Conservation (phyloP, 2,797 vertebrate species). For the Onychomys leucogaster region DNA sequence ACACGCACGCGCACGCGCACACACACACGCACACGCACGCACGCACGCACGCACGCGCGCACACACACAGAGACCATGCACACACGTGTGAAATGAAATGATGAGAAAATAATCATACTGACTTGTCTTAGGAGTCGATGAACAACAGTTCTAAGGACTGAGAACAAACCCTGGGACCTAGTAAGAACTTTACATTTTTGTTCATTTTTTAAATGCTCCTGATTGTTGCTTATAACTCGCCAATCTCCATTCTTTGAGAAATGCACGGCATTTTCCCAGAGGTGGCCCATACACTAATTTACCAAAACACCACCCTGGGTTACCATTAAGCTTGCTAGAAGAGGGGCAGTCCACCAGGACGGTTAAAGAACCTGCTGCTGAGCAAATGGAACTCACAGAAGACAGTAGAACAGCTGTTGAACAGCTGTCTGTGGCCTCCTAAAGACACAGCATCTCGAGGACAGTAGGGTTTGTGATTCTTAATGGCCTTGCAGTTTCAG, state of each 20-base stretch:
- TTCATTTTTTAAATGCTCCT: background rate
- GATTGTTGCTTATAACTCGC: background rate
- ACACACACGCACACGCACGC: too few species aligned
- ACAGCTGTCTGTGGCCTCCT: slow-evolving; percentile 65
- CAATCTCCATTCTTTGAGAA: background rate
- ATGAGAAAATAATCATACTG: background rate
- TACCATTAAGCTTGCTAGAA: background rate
- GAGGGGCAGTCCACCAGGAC: background rate
- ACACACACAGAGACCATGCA: background rate
- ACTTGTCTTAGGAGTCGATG: background rate
- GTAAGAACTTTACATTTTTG: background rate
- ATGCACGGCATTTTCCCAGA: background rate
- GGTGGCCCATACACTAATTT: background rate
- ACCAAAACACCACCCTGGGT: background rate
- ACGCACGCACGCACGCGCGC: too few species aligned
- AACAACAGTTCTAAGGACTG: background rate
- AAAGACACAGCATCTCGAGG: slow-evolving; percentile 78
- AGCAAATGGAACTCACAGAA: slow-evolving; percentile 63
- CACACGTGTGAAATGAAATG: background rate
- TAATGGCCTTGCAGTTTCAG: slow-evolving; percentile 73
- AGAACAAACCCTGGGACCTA: background rate
- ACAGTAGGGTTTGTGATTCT: slow-evolving; percentile 84
- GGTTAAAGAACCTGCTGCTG: slow-evolving; percentile 40
- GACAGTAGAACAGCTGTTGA: slow-evolving; percentile 80
- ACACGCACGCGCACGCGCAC: too few species aligned